phyloP scores from a whole-genome alignment of 2,888 invertebrate genomes.

The Yponomeuta cagnagella region DNA sequence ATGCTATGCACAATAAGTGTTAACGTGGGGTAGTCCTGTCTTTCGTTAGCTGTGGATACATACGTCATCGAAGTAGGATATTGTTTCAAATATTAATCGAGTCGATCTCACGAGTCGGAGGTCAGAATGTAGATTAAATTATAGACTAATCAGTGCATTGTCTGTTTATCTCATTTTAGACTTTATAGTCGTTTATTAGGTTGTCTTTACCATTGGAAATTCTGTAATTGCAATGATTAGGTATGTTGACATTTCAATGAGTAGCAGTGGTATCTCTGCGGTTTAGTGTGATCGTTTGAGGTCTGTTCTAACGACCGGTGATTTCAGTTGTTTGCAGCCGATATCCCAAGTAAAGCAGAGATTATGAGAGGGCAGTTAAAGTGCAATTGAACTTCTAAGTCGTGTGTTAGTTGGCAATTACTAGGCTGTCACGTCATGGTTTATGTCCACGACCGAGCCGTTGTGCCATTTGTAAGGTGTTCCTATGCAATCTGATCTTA shows the following conservation, averaged over 20 bases:
- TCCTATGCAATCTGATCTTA: not conserved
- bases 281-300: not conserved
- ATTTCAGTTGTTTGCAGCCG: not conserved
- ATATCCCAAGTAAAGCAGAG: conserved; percentile 16
- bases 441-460: conserved; percentile 16
- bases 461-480: not conserved
- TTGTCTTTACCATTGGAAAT: not conserved
- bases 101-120: conserved; percentile 34
- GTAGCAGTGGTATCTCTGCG: not conserved
- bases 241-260: not conserved
- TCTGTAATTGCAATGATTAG: not conserved
- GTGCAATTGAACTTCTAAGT: conserved; percentile 31
- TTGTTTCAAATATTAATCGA: conserved; percentile 15
- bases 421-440: conserved; percentile 22
- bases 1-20: no score
- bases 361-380: conserved; percentile 21
- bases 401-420: conserved; percentile 27
- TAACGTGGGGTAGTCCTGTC: no score
- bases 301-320: not conserved
- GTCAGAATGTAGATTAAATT: conserved; percentile 18
- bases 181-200: not conserved
- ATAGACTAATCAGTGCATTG: not conserved
- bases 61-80: conserved; percentile 18
- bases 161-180: not conserved
- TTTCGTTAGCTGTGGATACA: not conserved